Evolutionary conservation across 2,797 vertebrate species (phyloP).

Genomic region (Rhadinocentrus ornatus): DNA sequence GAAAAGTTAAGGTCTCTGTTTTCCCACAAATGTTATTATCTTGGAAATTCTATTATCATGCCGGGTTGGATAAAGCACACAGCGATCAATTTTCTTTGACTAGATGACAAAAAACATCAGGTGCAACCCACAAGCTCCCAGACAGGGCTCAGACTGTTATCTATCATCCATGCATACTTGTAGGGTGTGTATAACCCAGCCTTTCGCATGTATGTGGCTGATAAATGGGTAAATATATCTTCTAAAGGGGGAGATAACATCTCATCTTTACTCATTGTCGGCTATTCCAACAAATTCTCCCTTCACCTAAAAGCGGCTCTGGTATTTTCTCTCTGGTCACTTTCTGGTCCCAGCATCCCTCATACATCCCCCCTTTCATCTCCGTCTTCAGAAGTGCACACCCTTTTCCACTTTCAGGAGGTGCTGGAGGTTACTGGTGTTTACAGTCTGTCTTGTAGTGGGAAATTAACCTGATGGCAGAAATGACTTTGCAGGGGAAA

Average conservation of each 20-base stretch:
- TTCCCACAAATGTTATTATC: conserved; percentile 60
- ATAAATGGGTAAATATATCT: conserved; percentile 55
- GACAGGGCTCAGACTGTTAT: conserved; percentile 26
- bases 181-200: neutral
- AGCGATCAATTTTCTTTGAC: conserved; percentile 53
- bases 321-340: conserved; percentile 57
- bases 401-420: conserved; percentile 43
- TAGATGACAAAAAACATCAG: conserved; percentile 53
- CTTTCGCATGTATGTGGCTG: conserved; percentile 22
- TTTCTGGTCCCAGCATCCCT: conserved; percentile 50
- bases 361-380: conserved; percentile 53
- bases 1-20: conserved; percentile 51
- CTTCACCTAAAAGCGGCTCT: conserved; percentile 26
- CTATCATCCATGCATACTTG: conserved; percentile 20
- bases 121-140: conserved; percentile 14
- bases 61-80: conserved; percentile 38
- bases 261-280: conserved; percentile 45
- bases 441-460: conserved; percentile 63
- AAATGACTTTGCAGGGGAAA: conserved; percentile 51
- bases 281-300: conserved; percentile 43
- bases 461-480: conserved; percentile 72
- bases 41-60: conserved; percentile 55
- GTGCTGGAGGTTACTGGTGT: conserved; percentile 54
- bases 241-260: conserved; percentile 35
- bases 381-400: conserved; percentile 46